phyloP scores from a whole-genome alignment of 2,113 vertebrate genomes.

The Erythrocebus patas region DNA sequence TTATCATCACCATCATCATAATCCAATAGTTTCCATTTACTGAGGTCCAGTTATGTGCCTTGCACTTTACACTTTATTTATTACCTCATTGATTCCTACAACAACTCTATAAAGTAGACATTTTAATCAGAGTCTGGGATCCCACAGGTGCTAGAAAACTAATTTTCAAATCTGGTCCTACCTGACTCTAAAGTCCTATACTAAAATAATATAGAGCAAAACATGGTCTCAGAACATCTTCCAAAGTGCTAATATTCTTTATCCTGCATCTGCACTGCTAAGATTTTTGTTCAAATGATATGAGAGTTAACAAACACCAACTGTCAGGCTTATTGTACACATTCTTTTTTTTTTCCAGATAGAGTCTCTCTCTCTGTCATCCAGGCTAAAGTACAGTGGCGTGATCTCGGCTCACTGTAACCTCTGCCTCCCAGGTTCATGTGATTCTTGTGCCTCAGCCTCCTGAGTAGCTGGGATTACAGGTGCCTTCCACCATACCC shows the following conservation, averaged over 20 bases:
- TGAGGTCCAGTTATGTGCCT: neutral
- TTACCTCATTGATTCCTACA: neutral
- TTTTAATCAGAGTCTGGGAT: neutral
- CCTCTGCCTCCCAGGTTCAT: too few species aligned
- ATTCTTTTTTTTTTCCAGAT: neutral
- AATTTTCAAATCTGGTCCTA: neutral
- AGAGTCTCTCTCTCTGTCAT: too few species aligned
- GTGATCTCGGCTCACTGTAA: too few species aligned
- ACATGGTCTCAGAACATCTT: neutral
- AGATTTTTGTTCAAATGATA: neutral
- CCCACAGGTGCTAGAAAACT: neutral
- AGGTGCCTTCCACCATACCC: too few species aligned
- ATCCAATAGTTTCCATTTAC: neutral
- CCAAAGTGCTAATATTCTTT: neutral
- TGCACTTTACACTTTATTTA: neutral
- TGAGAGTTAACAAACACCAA: neutral
- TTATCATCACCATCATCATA: neutral
- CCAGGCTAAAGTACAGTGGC: too few species aligned
- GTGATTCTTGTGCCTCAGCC: too few species aligned
- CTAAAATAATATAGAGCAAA: neutral
- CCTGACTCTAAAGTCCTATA: neutral
- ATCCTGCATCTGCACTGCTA: neutral
- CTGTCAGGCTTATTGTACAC: neutral
- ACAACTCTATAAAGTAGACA: neutral
- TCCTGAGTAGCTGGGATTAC: too few species aligned